Percentiles rank a stretch among this genome's conserved stretches.
phyloP scores from a whole-genome alignment of 2,888 invertebrate species.

The Agonopterix heracliana region DNA sequence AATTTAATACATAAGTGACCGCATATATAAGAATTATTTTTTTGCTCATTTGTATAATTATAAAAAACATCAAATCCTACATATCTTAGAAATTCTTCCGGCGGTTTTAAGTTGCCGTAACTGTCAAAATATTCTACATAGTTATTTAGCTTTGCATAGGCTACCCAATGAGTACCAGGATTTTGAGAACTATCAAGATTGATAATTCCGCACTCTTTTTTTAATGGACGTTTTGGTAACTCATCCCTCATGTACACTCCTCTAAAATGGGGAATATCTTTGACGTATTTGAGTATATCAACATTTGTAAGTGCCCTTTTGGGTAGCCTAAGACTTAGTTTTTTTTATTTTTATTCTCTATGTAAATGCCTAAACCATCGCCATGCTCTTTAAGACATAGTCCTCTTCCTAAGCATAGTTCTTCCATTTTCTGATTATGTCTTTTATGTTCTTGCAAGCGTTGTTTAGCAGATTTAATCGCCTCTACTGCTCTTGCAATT shows the following conservation, averaged over 20 bases:
- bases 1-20: slow-evolving; percentile 11
- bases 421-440: not conserved
- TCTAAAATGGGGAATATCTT: slow-evolving; percentile 12
- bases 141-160: slow-evolving; percentile 23
- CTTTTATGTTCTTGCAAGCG: not conserved
- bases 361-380: not conserved
- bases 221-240: slow-evolving; percentile 20
- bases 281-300: slow-evolving; percentile 5
- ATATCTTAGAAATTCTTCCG: slow-evolving; percentile 14
- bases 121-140: slow-evolving; percentile 36
- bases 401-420: not conserved
- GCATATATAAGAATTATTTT: slow-evolving; percentile 2
- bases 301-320: slow-evolving; percentile 8
- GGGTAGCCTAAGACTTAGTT: slow-evolving; percentile 11
- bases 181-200: too few relatives aligned
- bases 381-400: not conserved
- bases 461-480: not conserved
- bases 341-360: not conserved
- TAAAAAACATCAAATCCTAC: slow-evolving; percentile 22
- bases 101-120: slow-evolving; percentile 20
- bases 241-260: slow-evolving; percentile 14
- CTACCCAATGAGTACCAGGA: too few relatives aligned
- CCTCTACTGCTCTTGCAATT: not conserved
- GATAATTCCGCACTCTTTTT: too few relatives aligned
- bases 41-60: slow-evolving; percentile 22